Evolutionary conservation across 2,113 vertebrate genomes (phyloP).

Genomic region (Okapia johnstoni): DNA sequence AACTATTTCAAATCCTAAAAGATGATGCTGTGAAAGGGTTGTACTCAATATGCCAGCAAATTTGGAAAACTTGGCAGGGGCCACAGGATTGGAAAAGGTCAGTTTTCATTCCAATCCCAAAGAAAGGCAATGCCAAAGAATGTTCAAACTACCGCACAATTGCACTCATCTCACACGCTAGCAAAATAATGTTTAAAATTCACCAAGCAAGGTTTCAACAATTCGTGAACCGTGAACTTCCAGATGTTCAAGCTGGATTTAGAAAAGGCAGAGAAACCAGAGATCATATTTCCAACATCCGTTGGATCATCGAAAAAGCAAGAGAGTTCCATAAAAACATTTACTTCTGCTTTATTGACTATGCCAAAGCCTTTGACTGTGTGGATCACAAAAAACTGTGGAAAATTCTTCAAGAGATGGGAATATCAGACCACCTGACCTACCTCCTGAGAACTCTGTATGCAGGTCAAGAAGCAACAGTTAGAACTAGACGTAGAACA

Average conservation of each 20-base stretch:
- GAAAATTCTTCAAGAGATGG: background rate
- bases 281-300: background rate
- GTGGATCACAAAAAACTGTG: background rate
- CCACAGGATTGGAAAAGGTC: background rate
- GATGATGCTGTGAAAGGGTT: background rate
- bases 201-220: background rate
- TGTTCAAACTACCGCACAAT: background rate
- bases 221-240: fast-evolving
- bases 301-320: fast-evolving
- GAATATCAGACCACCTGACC: background rate
- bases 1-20: background rate
- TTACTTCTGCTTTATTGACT: background rate
- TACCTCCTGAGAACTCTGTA: background rate
- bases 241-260: background rate
- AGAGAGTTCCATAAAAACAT: background rate
- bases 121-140: background rate
- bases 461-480: background rate
- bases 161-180: background rate
- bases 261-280: background rate
- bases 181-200: background rate
- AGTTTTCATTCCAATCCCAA: background rate
- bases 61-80: background rate
- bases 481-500: background rate
- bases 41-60: background rate
- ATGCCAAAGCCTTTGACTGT: background rate